Evolutionary conservation across 1,140 invertebrate genomes (phyloP), one percentile per base, ranked within the genome.

Genomic region (Oryzaephilus surinamensis): DNA sequence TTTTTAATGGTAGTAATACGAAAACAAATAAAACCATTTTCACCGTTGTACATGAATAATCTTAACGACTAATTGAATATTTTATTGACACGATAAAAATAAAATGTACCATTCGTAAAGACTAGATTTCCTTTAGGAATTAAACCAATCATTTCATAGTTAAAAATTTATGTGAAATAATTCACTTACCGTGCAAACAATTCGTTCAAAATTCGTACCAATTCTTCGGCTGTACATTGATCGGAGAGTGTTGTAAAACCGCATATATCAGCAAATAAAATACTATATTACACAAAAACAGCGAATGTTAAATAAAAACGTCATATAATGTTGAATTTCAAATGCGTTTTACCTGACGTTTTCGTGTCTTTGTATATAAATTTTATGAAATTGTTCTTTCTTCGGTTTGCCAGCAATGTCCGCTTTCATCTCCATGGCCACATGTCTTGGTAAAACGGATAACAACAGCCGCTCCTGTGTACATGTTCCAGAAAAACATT

Each of bases 351-450:
- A 95, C 91, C 90, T 94, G 62, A 97, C 92, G 58, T 94, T 91
- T 52, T 96, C 89, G 62, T 97, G 88, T 43, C 84, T 76, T 61
- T 95, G 88, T 55, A 97, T 96, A 69, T 96, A 97, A 59, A 97
- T 96, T 70, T 97, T 96, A 61, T 96, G 91, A 63, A 96, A 97
- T 70, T 90, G 91, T 20, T 85, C 84, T 58, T 93, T 84, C 57
- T 85, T 84, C 17, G 81, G 85, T 62, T 91, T 86, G 21, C 78
- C 86, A 15, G 87, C 88, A 55, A 96, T 93, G 63, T 96, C 91
- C 15, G 87, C 84, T 67, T 95, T 96, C 90, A 97, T 94, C 70
- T 96, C 92, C 78, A 93, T 87, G 21, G 93, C 93, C 45, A 97
- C 90, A 65, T 96, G 91, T 33, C 90, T 76, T 0, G 93, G 93